Evolutionary conservation across 2,888 invertebrate genomes (phyloP).

Genomic region (Cephus runcator): DNA sequence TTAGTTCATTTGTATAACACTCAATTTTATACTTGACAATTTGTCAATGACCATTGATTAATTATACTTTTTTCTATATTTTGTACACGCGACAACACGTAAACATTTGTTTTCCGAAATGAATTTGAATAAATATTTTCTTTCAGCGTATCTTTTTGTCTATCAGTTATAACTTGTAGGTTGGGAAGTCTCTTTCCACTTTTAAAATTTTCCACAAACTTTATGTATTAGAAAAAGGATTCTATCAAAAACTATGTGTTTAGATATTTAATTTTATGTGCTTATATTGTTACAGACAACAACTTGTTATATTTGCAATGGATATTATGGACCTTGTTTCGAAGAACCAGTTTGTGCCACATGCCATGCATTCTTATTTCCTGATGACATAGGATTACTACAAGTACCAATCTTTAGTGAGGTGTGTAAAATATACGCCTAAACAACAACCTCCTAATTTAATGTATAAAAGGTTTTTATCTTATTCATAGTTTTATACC

Average conservation of each 20-base stretch:
- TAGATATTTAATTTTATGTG: not conserved
- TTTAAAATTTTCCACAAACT: not conserved
- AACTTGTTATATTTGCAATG: constrained; percentile 86
- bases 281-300: constrained; percentile 69
- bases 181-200: not conserved
- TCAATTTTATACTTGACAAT: not conserved
- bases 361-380: constrained; percentile 93
- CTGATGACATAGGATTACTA: constrained; percentile 74
- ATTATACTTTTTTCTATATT: not conserved
- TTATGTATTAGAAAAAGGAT: not conserved
- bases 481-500: too few relatives aligned
- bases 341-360: constrained; percentile 92
- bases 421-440: constrained; percentile 39
- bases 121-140: constrained; percentile 10
- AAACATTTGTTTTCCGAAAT: not conserved
- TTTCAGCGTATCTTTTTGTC: too few relatives aligned
- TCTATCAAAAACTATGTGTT: not conserved
- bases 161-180: not conserved
- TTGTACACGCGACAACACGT: not conserved
- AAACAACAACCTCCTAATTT: not conserved
- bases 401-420: constrained; percentile 65
- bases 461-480: not conserved
- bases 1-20: constrained; percentile 29
- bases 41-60: not conserved
- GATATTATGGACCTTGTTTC: constrained; percentile 92